Conservation (phyloP, 37 sponge, comb jelly and placozoan genomes). For the Aphrocallistes beatrix region DNA sequence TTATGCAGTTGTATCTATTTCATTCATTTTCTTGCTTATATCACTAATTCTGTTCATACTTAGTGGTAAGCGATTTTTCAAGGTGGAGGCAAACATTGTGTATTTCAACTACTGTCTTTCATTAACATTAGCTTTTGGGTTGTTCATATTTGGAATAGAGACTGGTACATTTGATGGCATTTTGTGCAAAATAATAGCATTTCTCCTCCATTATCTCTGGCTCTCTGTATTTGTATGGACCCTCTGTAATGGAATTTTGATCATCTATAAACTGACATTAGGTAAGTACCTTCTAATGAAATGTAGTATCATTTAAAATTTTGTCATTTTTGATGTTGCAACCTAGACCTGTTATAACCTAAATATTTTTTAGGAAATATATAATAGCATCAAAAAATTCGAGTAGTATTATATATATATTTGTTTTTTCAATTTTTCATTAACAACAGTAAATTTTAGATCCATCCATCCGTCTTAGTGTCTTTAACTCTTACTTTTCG, state of each 20-base stretch:
- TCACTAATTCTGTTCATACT: neutral
- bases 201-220: neutral
- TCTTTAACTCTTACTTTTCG: no score
- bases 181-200: neutral
- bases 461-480: no score
- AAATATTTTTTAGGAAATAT: no score
- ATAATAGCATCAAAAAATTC: no score
- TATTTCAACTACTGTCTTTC: neutral
- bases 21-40: neutral
- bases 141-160: slow-evolving; percentile 16
- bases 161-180: neutral
- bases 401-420: no score
- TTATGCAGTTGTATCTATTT: neutral
- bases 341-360: no score
- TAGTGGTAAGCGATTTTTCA: neutral
- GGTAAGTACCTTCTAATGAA: no score
- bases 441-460: no score
- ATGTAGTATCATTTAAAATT: no score
- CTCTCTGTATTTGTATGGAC: neutral
- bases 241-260: neutral
- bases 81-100: neutral
- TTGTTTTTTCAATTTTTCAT: no score
- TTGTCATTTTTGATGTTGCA: no score
- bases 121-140: neutral
- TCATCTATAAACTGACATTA: neutral